Percentiles rank a stretch among this genome's conserved stretches.
Conservation (phyloP, 2,888 invertebrate species). For the Cephus pulcher region DNA sequence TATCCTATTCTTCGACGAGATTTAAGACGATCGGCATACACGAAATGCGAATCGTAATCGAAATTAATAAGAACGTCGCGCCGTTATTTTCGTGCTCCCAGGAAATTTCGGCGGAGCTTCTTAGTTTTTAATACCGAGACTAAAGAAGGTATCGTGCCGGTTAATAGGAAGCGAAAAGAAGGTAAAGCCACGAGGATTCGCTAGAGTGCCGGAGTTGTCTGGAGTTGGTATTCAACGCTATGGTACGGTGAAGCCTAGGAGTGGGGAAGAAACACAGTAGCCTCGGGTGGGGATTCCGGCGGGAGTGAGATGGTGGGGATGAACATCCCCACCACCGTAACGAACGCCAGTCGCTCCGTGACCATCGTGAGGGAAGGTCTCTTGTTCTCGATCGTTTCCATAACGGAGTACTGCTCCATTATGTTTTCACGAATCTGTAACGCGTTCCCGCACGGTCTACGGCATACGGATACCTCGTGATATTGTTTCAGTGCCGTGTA, state of each 20-base stretch:
- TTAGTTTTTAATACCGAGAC: conserved; percentile 22
- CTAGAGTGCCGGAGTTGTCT: not conserved
- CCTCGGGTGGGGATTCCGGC: conserved; percentile 1
- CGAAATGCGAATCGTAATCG: conserved; percentile 20
- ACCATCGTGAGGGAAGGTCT: conserved; percentile 45
- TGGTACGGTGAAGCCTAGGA: not conserved
- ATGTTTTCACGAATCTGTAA: not conserved
- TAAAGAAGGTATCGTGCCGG: conserved; percentile 65
- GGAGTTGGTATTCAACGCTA: not conserved
- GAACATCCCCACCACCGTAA: not conserved
- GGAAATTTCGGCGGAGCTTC: not conserved
- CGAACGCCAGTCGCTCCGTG: conserved; percentile 56
- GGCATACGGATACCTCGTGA: not conserved
- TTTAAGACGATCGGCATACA: not conserved
- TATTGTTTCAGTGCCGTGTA: not conserved
- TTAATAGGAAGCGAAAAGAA: conserved; percentile 51
- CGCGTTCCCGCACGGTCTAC: not conserved
- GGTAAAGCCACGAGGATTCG: not conserved
- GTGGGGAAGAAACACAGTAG: not conserved
- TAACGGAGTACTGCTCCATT: not conserved
- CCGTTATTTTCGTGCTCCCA: conserved; percentile 54
- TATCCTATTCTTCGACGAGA: conserved; percentile 33
- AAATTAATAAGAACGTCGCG: conserved; percentile 28
- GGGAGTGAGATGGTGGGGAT: not conserved
- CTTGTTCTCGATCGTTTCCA: conserved; percentile 19